Conservation (phyloP, 2,113 vertebrate species). For the Xenopus tropicalis region UCB_Xtro_10.0 CM004444.2:110905501-110906000, state of each 20-base stretch:
- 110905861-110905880: constrained; percentile 83
- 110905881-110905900: constrained; percentile 83
- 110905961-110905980: constrained; percentile 85
- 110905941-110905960: constrained; percentile 82
- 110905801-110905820: constrained; percentile 78
- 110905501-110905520: too few relatives aligned
- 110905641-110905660: constrained; percentile 69
- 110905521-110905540: background rate
- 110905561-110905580: constrained; percentile 57
- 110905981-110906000: constrained; percentile 86
- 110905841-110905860: constrained; percentile 83
- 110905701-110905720: constrained; percentile 77
- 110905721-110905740: constrained; percentile 84
- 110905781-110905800: constrained; percentile 79
- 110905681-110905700: constrained; percentile 77
- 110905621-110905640: constrained; percentile 76
- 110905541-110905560: constrained; percentile 11
- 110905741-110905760: constrained; percentile 81
- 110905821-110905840: constrained; percentile 79
- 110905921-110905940: constrained; percentile 84
- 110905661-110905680: constrained; percentile 72
- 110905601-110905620: constrained; percentile 73
- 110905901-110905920: constrained; percentile 82
- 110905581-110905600: constrained; percentile 56
- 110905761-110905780: constrained; percentile 83